A percentile compares a stretch with the other conserved stretches of the same genome.
Conservation (phyloP, 2,113 vertebrate species). For the Brachypodius melanocephalos region DNA sequence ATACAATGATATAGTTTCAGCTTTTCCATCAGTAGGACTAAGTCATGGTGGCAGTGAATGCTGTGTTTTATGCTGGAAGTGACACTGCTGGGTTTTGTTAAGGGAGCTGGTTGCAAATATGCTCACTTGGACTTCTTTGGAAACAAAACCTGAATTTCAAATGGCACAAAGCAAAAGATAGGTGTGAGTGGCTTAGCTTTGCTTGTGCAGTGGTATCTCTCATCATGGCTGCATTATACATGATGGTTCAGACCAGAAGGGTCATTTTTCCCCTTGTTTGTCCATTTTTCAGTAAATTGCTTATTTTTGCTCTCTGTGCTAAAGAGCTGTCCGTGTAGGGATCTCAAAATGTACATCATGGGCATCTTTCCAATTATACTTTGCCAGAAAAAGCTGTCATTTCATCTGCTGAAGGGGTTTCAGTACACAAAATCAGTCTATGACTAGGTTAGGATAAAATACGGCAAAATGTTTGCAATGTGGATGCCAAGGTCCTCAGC, state of each 20-base stretch:
- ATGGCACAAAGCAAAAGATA: neutral
- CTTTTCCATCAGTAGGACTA: neutral
- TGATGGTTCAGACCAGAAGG: neutral
- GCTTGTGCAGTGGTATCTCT: neutral
- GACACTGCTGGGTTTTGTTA: neutral
- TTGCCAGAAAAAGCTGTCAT: neutral
- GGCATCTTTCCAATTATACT: neutral
- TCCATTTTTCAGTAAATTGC: neutral
- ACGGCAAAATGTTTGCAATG: neutral
- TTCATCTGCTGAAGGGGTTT: neutral
- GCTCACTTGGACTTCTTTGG: neutral
- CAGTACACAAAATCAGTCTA: neutral
- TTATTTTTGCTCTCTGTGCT: neutral
- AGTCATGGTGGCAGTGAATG: neutral
- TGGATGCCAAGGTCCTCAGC: neutral
- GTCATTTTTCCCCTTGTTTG: rapidly evolving
- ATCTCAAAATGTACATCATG: neutral
- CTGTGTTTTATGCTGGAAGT: neutral
- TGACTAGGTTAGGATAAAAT: neutral
- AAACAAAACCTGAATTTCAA: neutral
- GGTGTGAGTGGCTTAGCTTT: neutral
- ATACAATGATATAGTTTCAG: rapidly evolving
- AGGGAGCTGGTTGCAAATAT: neutral
- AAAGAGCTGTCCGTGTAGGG: neutral
- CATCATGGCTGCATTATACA: neutral